Conservation (phyloP, 2,888 invertebrate genomes). For the Blomia tropicalis region DNA sequence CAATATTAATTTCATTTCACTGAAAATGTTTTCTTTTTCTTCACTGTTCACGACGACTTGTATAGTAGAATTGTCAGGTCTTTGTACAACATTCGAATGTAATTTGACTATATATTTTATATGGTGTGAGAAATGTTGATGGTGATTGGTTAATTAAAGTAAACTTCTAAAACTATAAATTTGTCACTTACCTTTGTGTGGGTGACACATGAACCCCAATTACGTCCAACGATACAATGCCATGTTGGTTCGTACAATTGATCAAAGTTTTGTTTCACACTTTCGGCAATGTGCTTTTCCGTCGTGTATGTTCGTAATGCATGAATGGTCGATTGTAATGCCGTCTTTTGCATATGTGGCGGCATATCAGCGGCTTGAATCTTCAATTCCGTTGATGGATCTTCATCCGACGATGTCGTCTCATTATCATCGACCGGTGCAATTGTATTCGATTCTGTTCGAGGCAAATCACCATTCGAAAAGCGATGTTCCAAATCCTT, state of each 20-base stretch:
- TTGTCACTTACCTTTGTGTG: constrained; percentile 28
- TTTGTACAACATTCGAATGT: constrained; percentile 30
- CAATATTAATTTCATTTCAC: no score
- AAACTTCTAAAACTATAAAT: background rate
- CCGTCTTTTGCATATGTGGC: constrained; percentile 30
- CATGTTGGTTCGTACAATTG: constrained; percentile 31
- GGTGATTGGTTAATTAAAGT: no score
- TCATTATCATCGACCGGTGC: background rate
- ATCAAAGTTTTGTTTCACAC: constrained; percentile 32
- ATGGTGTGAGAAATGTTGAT: background rate
- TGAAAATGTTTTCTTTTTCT: no score
- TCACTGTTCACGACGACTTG: constrained; percentile 29
- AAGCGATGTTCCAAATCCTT: constrained; percentile 17
- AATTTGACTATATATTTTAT: constrained; percentile 27
- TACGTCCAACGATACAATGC: constrained; percentile 33
- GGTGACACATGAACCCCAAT: constrained; percentile 32
- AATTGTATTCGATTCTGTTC: background rate
- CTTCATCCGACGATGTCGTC: constrained; percentile 22
- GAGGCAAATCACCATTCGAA: background rate
- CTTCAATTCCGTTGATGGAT: constrained; percentile 27
- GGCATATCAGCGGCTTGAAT: constrained; percentile 32
- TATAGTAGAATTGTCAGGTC: constrained; percentile 31
- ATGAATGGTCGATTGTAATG: constrained; percentile 29
- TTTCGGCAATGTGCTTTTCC: constrained; percentile 32
- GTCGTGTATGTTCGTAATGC: constrained; percentile 30